Conservation (phyloP, 2,113 vertebrate genomes). For the Perccottus glenii region DNA sequence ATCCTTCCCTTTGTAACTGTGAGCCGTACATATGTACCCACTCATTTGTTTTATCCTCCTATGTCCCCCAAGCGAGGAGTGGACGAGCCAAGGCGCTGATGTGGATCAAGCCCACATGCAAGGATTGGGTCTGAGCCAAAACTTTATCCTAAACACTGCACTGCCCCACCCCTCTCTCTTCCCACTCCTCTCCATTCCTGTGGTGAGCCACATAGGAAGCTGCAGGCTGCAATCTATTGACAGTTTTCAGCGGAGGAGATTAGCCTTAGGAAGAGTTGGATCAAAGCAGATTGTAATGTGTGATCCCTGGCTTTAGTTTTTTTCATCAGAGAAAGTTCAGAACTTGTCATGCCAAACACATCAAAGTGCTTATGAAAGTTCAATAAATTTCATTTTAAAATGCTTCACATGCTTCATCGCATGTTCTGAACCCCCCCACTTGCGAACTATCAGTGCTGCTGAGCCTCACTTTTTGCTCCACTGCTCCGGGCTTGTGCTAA, state of each 20-base stretch:
- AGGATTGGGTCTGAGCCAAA: slow-evolving; percentile 59
- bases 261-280: slow-evolving; percentile 32
- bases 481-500: slow-evolving; percentile 57
- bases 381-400: too few relatives aligned
- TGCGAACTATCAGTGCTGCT: slow-evolving; percentile 38
- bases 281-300: slow-evolving; percentile 13
- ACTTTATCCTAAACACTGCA: slow-evolving; percentile 56
- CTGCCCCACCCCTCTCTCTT: slow-evolving; percentile 58
- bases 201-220: slow-evolving; percentile 60
- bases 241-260: slow-evolving; percentile 47
- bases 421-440: slow-evolving; percentile 47
- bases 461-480: slow-evolving; percentile 39
- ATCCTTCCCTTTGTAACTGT: neutral
- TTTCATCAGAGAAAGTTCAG: neutral
- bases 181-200: slow-evolving; percentile 58
- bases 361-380: too few relatives aligned
- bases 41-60: slow-evolving; percentile 6
- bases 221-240: slow-evolving; percentile 58
- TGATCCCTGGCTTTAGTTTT: slow-evolving; percentile 9
- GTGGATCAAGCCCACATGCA: slow-evolving; percentile 55
- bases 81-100: slow-evolving; percentile 27
- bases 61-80: slow-evolving; percentile 19
- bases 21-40: slow-evolving; percentile 5
- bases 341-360: too few relatives aligned
- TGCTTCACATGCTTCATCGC: neutral